Percentiles rank a stretch among this genome's conserved stretches.
Conservation (phyloP, 2,888 invertebrate genomes). For the Tiliacea aurago region DNA sequence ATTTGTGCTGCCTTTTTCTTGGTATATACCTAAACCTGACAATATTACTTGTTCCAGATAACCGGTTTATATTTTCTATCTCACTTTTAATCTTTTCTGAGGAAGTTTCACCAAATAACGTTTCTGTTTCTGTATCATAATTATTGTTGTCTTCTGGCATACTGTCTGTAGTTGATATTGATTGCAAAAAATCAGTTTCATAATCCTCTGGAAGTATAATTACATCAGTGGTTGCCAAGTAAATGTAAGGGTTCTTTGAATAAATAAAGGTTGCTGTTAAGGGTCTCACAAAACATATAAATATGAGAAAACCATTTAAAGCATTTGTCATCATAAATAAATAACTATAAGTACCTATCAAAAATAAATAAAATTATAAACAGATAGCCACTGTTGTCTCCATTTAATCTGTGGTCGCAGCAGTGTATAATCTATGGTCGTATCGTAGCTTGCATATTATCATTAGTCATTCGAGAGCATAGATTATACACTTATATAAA, state of each 20-base stretch:
- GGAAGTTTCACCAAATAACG: not conserved
- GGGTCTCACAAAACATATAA: constrained; percentile 7
- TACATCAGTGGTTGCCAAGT: constrained; percentile 54
- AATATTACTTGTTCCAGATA: not conserved
- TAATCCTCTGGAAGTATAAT: constrained; percentile 69
- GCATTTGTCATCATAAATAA: constrained; percentile 34
- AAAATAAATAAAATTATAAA: constrained; percentile 3
- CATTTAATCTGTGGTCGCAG: not conserved
- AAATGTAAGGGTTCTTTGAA: constrained; percentile 64
- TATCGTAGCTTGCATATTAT: too few relatives aligned
- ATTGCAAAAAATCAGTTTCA: constrained; percentile 38
- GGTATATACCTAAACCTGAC: not conserved
- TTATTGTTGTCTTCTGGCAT: not conserved
- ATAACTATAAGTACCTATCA: not conserved
- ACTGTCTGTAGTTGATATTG: constrained; percentile 17
- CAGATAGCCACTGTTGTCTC: not conserved
- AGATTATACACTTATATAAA: too few relatives aligned
- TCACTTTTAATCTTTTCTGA: too few relatives aligned
- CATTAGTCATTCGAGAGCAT: too few relatives aligned
- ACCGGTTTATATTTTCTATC: constrained; percentile 6
- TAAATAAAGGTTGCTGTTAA: constrained; percentile 28
- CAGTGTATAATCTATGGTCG: too few relatives aligned
- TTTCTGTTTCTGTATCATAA: not conserved
- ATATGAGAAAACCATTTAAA: constrained; percentile 20
- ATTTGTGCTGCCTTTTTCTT: not conserved